Conservation (phyloP, 2,888 invertebrate genomes). For the Drosophila melanosoma region DNA sequence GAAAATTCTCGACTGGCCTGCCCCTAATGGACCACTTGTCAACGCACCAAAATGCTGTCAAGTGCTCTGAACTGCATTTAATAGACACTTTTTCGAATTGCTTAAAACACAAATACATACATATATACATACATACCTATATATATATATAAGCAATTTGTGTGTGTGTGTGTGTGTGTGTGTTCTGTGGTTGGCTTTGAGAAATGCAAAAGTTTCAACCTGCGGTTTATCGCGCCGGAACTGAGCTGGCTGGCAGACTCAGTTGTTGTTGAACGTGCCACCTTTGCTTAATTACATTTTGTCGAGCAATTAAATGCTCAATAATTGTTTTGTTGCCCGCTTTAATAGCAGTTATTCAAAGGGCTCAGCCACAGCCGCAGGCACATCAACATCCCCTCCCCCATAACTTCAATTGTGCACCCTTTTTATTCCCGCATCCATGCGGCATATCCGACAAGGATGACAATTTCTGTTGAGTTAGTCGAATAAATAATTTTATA, state of each 20-base stretch:
- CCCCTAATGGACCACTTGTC: conserved; percentile 68
- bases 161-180: conserved; percentile 7
- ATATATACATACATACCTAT: not conserved
- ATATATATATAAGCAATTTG: not conserved
- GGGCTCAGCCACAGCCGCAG: conserved; percentile 41
- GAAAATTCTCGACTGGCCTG: conserved; percentile 52
- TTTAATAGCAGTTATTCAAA: conserved; percentile 78
- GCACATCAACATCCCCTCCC: conserved; percentile 15
- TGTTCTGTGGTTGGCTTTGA: conserved; percentile 24
- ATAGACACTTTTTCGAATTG: conserved; percentile 50
- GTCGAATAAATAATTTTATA: not conserved
- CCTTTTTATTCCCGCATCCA: not conserved
- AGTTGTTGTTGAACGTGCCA: conserved; percentile 52
- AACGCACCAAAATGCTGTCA: conserved; percentile 27
- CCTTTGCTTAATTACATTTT: conserved; percentile 77
- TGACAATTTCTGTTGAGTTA: not conserved
- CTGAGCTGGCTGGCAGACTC: conserved; percentile 19
- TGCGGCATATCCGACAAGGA: not conserved
- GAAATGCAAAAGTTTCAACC: conserved; percentile 44
- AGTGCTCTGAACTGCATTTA: conserved; percentile 65
- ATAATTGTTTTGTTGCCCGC: conserved; percentile 78
- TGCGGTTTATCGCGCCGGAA: conserved; percentile 61
- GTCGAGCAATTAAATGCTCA: conserved; percentile 78
- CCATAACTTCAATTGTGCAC: not conserved
- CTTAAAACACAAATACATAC: conserved; percentile 41